These are phyloP conservation scores for Cygnus buccinator DNA, from an alignment of 2,113 vertebrate species.

Conservation along the genomic window DNA sequence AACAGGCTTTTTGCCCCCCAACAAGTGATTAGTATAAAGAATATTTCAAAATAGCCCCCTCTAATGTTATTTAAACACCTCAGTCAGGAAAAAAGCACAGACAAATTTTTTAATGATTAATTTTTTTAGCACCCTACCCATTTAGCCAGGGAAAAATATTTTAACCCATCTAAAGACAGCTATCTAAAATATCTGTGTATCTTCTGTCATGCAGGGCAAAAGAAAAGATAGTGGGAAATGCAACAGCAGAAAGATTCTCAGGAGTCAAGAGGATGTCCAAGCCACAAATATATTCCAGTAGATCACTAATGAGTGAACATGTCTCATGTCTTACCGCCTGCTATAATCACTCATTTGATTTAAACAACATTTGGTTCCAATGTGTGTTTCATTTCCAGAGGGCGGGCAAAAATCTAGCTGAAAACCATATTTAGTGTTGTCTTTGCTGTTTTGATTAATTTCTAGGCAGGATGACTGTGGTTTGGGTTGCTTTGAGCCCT, in stretches of 20 bases:
- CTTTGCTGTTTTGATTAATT: conserved; percentile 66
- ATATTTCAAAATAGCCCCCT: neutral
- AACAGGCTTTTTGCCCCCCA: neutral
- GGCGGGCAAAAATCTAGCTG: conserved; percentile 24
- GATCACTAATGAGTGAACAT: conserved; percentile 71
- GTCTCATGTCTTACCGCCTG: conserved; percentile 40
- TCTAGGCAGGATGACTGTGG: conserved; percentile 67
- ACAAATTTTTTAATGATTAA: neutral
- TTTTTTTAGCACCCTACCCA: neutral
- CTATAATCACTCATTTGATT: conserved; percentile 66
- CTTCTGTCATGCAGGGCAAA: neutral
- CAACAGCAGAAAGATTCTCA: conserved; percentile 37
- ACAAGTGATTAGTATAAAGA: neutral
- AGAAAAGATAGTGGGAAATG: neutral
- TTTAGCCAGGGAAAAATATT: neutral
- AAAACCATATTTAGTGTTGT: conserved; percentile 49
- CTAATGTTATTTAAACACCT: neutral
- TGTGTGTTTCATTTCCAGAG: conserved; percentile 56
- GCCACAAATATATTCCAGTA: conserved; percentile 64
- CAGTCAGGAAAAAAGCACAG: neutral
- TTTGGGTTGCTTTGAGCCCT: conserved; percentile 54
- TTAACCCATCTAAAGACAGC: neutral
- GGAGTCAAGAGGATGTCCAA: conserved; percentile 62
- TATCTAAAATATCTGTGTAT: neutral
- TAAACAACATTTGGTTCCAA: conserved; percentile 66